These are phyloP conservation scores for Cliona cf. orientalis DNA, from an alignment of 37 sponge, comb jelly and placozoan species.

Conservation along the genomic window DNA sequence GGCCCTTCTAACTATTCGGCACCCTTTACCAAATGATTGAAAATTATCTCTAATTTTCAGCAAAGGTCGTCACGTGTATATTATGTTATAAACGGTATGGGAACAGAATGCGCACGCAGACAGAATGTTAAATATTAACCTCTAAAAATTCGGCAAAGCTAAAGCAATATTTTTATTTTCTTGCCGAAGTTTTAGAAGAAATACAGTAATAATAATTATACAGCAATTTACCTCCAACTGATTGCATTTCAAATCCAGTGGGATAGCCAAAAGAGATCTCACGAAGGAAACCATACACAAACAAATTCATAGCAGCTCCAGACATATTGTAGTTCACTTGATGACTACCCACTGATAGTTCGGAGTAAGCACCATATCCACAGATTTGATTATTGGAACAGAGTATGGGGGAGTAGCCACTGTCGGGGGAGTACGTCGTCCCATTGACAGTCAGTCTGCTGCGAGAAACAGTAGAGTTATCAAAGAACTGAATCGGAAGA, in stretches of 20 bases:
- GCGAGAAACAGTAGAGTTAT: not conserved
- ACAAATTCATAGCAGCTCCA: constrained; percentile 9
- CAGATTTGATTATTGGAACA: constrained; percentile 19
- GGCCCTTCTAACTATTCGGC: too few species aligned
- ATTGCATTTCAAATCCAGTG: constrained; percentile 44
- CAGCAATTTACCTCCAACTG: constrained; percentile 30
- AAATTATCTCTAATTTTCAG: too few species aligned
- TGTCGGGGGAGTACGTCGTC: not conserved
- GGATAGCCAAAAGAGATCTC: constrained; percentile 40
- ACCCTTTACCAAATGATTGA: too few species aligned
- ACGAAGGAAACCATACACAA: constrained; percentile 17
- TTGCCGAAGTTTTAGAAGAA: too few species aligned
- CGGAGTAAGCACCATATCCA: constrained; percentile 26
- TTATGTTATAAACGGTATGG: too few species aligned
- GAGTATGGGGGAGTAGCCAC: constrained; percentile 12
- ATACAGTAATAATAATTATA: too few species aligned
- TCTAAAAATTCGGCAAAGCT: too few species aligned
- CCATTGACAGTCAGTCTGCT: not conserved
- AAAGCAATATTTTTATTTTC: too few species aligned
- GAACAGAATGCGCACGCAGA: too few species aligned
- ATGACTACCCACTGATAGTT: not conserved
- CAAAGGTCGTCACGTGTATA: too few species aligned
- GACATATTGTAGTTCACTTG: constrained; percentile 2
- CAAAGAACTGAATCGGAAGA: constrained; percentile 30
- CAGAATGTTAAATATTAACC: too few species aligned